These are phyloP conservation scores for Apistogramma diplotaenia DNA, from an alignment of 2,113 vertebrate species.

Conservation along the genomic window DNA sequence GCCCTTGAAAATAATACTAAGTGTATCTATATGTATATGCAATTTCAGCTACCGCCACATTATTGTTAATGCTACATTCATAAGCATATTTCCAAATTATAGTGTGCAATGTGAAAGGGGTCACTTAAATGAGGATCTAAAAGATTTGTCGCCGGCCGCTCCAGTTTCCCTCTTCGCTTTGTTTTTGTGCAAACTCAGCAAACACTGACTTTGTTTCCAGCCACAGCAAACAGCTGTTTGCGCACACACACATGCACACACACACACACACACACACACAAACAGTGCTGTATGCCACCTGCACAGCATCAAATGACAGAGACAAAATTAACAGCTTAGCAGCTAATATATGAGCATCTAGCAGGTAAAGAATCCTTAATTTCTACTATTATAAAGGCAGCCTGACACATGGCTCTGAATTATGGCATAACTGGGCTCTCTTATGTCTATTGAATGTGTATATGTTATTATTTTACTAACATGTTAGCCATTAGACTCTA, in stretches of 20 bases:
- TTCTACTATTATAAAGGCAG: background rate
- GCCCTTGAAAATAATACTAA: background rate
- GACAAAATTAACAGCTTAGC: background rate
- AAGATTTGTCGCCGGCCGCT: background rate
- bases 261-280: no score
- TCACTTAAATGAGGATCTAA: background rate
- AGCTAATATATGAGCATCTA: background rate
- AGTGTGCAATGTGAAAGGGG: background rate
- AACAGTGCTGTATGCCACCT: background rate
- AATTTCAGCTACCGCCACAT: background rate
- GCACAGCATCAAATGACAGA: background rate
- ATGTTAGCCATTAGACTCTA: background rate
- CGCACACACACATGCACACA: background rate
- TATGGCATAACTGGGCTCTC: background rate
- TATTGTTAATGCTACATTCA: background rate
- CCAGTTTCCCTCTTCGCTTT: background rate
- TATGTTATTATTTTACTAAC: background rate
- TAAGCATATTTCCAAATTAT: background rate
- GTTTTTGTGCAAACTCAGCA: background rate
- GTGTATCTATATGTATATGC: background rate
- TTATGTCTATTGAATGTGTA: background rate
- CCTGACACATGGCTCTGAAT: background rate
- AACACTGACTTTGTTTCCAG: background rate
- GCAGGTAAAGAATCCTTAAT: background rate
- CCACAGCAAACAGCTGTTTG: background rate